These are phyloP conservation scores for Euzetes globulus DNA, from an alignment of 2,888 invertebrate genomes.

Conservation along the genomic window DNA sequence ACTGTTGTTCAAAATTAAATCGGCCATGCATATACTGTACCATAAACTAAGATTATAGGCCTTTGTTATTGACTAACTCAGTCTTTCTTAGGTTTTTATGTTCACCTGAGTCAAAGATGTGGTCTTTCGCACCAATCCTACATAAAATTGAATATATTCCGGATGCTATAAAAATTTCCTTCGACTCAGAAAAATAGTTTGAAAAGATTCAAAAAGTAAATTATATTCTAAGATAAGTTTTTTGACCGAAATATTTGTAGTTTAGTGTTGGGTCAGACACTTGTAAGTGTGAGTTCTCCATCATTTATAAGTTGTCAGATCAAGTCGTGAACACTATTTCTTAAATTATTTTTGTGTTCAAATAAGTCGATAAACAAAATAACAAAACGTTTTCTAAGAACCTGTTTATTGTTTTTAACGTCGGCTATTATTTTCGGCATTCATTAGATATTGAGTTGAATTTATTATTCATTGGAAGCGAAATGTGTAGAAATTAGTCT, in stretches of 20 bases:
- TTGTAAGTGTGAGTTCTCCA: not conserved
- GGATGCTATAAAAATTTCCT: not conserved
- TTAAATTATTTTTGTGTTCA: not conserved
- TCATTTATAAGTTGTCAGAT: slow-evolving; percentile 11
- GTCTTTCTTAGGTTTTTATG: too few relatives aligned
- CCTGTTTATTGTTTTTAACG: slow-evolving; percentile 7
- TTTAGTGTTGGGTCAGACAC: not conserved
- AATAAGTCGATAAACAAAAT: not conserved
- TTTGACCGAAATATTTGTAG: not conserved
- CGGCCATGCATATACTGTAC: too few relatives aligned
- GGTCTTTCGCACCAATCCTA: not conserved
- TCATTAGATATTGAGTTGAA: not conserved
- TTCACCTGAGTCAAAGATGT: too few relatives aligned
- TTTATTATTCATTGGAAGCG: not conserved
- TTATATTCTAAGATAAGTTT: too few relatives aligned
- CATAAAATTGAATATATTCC: not conserved
- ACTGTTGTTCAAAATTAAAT: too few relatives aligned
- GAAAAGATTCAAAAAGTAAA: too few relatives aligned
- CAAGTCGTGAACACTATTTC: slow-evolving; percentile 10
- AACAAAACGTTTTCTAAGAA: not conserved
- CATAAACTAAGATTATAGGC: slow-evolving; percentile 3
- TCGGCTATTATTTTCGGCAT: slow-evolving; percentile 6
- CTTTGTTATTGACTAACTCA: not conserved
- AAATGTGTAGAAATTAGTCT: not conserved
- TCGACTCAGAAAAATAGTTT: not conserved